Evolutionary conservation across 35 echinoderm and acorn worm genomes (phyloP).

Genomic region (Holothuria glaberrima): DNA sequence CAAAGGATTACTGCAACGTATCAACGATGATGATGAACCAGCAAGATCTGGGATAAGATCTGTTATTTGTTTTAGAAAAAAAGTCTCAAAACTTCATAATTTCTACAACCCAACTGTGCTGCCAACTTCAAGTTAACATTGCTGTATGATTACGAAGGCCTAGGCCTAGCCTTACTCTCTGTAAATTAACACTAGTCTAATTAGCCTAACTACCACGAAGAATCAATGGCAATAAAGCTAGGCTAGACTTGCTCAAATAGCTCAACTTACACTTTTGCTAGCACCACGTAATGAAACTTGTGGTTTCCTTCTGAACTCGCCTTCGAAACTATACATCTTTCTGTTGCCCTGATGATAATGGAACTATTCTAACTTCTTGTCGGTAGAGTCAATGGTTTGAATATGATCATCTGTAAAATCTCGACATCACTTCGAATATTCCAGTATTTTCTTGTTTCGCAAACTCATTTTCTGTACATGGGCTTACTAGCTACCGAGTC

Average conservation of each 20-base stretch:
- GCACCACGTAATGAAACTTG: constrained; percentile 55
- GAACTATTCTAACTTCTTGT: neutral
- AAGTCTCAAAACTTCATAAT: no score
- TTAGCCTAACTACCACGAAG: no score
- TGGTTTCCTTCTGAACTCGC: constrained; percentile 52
- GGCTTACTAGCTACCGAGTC: no score
- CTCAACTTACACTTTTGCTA: constrained; percentile 22
- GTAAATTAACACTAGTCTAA: no score
- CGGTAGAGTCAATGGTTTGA: neutral
- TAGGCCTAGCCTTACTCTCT: neutral
- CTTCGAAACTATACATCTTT: constrained; percentile 50
- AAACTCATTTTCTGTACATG: neutral
- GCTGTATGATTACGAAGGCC: no score
- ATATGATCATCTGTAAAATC: neutral
- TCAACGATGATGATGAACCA: no score
- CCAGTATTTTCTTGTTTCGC: neutral
- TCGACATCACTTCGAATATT: neutral
- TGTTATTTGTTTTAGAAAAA: no score
- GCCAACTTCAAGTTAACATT: no score
- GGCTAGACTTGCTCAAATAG: neutral
- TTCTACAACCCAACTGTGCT: no score
- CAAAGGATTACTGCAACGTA: no score
- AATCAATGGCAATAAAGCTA: neutral
- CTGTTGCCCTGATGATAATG: no score
- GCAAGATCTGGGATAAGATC: no score